phyloP scores from a whole-genome alignment of 2,888 invertebrate species.

The Lochmaea crataegi region DNA sequence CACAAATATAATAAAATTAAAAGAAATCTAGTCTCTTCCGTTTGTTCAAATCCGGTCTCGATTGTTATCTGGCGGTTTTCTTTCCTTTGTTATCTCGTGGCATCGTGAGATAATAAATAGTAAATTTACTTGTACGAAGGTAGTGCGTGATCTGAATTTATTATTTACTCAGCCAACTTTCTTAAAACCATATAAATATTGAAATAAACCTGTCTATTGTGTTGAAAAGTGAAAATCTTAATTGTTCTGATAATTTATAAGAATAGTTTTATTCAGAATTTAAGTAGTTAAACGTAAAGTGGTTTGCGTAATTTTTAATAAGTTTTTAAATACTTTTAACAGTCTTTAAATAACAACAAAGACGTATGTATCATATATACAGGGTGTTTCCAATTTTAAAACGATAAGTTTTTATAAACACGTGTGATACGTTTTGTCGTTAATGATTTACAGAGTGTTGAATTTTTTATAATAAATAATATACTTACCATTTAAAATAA shows the following conservation, averaged over 20 bases:
- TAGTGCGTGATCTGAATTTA: constrained; percentile 7
- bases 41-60: neutral
- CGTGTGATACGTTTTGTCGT: too few relatives aligned
- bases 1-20: neutral
- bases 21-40: neutral
- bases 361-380: too few relatives aligned
- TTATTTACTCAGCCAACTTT: neutral
- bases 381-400: too few relatives aligned
- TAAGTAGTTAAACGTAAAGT: neutral
- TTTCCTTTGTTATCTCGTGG: constrained; percentile 14
- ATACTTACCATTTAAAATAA: too few relatives aligned
- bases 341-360: too few relatives aligned
- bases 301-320: neutral
- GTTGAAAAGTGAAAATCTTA: neutral
- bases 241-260: neutral
- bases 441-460: too few relatives aligned
- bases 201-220: neutral
- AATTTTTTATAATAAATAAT: too few relatives aligned
- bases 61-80: constrained; percentile 15
- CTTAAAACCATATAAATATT: neutral
- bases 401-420: too few relatives aligned
- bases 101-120: constrained; percentile 17
- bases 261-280: neutral
- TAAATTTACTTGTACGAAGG: neutral
- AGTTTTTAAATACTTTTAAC: neutral